Evolutionary conservation across 2,113 vertebrate genomes (phyloP).

Genomic region (Butastur rufipennis): DNA sequence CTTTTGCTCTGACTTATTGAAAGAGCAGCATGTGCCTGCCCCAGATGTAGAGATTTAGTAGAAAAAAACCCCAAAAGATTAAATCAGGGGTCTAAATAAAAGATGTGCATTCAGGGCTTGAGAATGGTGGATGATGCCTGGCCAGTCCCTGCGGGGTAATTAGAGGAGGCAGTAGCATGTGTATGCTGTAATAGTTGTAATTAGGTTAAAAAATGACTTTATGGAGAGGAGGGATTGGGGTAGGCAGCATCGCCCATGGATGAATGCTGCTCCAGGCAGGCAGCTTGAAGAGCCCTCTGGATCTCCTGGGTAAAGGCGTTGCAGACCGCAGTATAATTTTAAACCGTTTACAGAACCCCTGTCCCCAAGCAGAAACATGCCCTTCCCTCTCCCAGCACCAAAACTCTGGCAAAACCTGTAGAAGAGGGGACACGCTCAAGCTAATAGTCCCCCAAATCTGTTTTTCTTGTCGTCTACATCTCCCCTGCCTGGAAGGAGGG

Average conservation of each 20-base stretch:
- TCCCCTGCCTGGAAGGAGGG: neutral
- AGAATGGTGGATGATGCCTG: neutral
- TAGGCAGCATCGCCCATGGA: rapidly evolving
- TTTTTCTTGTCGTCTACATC: neutral
- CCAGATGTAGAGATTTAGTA: neutral
- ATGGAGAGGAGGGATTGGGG: neutral
- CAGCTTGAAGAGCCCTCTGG: neutral
- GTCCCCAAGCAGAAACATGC: neutral
- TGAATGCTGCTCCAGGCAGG: neutral
- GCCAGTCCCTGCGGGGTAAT: neutral
- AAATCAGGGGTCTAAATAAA: neutral
- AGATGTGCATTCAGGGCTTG: neutral
- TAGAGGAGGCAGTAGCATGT: neutral
- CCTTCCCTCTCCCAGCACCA: neutral
- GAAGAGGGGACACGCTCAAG: neutral
- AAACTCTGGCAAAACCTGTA: neutral
- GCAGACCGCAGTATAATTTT: neutral
- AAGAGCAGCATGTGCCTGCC: neutral
- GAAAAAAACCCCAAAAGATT: neutral
- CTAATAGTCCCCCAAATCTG: neutral
- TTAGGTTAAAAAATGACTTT: neutral
- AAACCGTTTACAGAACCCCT: neutral
- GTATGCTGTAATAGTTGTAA: neutral
- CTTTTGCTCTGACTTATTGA: neutral
- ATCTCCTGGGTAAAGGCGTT: neutral